Evolutionary conservation across 2,797 vertebrate species (phyloP), one percentile per base, ranked within the genome.

Genomic region (Tiaroga cobitis): DNA sequence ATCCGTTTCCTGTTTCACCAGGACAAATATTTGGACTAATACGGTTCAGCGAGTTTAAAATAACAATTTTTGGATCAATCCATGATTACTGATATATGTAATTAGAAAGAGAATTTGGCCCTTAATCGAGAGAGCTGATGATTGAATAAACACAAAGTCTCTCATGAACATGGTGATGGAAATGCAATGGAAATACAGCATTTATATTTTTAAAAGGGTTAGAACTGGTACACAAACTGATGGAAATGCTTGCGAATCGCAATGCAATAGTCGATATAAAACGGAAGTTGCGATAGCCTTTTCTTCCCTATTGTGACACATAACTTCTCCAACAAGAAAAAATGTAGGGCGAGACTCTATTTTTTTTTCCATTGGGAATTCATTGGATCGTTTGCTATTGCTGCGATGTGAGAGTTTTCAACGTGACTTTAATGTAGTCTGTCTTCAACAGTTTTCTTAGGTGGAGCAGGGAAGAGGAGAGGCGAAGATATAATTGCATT

Each of bases 1-100:
- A 77, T 67, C 73, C 16, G 8, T 83, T 75, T 83, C 29, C 56
- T 83, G 16, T 69, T 83, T 77, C 10, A 65, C 29, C n/a, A n/a
- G 43, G 29, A 65, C 59, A 49, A 75, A 74, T 75, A n/a, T 73
- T 73, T 49, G 39, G 59, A 19, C 41, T 65, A 63, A 83, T 49
- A 37, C 7, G 16, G 43, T 9, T 83, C 59, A 37, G 29, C 16
- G 21, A 19, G 59, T 26, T 43, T 67, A 46, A 80, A 68, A 61
- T 26, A 54, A 82, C n/a, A 37, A 1, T 6, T 37, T 37, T 37
- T 13, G 41, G 41, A 67, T 43, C 59, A 79, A 24, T 63, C 39
- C 2, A 46, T 46, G 61, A 80, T 32, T 46, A 32, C 19, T 37
- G 1, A 65, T 32, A 67, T 16, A 43, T 80, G 43, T 16, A 29